These are phyloP conservation scores for Pseudopleuronectes americanus DNA, from an alignment of 2,797 vertebrate genomes.

Conservation along the genomic window DNA sequence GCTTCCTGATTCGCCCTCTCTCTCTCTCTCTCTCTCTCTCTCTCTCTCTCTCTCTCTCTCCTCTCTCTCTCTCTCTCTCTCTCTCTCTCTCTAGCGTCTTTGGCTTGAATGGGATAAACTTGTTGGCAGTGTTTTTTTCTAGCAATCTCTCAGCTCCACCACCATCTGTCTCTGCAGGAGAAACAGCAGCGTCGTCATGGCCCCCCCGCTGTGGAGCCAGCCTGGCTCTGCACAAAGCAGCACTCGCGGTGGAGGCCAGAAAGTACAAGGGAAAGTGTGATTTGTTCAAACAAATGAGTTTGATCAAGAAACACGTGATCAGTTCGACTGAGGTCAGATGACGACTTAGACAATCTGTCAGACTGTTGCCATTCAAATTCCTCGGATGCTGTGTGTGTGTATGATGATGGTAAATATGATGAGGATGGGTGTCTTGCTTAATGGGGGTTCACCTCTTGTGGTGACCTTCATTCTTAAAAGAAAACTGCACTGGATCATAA, in stretches of 20 bases:
- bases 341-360: background rate
- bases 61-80: background rate
- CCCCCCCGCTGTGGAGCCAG: constrained; percentile 42
- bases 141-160: constrained; percentile 38
- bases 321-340: background rate
- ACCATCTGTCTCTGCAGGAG: constrained; percentile 62
- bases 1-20: background rate
- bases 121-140: constrained; percentile 48
- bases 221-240: constrained; percentile 20
- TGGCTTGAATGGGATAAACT: constrained; percentile 49
- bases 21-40: no score
- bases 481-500: no score
- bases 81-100: background rate
- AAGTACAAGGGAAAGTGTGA: constrained; percentile 19
- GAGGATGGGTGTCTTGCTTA: no score
- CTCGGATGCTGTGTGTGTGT: background rate
- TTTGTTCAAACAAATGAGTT: constrained; percentile 12
- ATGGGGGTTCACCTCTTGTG: no score
- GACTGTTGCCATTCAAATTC: background rate
- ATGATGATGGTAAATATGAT: no score
- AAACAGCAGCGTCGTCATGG: constrained; percentile 40
- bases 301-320: constrained; percentile 5
- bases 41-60: background rate
- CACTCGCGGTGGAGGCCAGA: constrained; percentile 14
- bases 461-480: no score